Conservation (phyloP, 2,888 invertebrate species). For the Drosophila sordidula region DNA sequence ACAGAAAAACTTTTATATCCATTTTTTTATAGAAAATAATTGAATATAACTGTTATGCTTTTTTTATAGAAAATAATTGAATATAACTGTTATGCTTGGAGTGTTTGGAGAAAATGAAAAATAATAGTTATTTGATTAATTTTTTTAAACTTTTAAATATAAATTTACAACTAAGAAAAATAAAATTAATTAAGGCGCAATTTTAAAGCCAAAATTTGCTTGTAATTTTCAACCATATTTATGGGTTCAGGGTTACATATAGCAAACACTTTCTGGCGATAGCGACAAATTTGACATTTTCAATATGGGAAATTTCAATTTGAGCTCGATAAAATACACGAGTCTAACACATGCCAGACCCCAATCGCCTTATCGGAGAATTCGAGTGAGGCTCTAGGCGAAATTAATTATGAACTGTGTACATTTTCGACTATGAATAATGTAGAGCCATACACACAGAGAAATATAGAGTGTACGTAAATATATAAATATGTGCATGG, state of each 20-base stretch:
- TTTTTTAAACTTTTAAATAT: too few relatives aligned
- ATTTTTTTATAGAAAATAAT: too few relatives aligned
- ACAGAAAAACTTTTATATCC: too few relatives aligned
- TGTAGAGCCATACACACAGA: background rate
- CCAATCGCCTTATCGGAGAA: slow-evolving; percentile 27
- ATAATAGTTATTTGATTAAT: too few relatives aligned
- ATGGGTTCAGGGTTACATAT: background rate
- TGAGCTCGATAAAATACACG: slow-evolving; percentile 24
- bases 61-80: too few relatives aligned
- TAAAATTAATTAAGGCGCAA: too few relatives aligned
- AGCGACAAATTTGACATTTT: slow-evolving; percentile 14
- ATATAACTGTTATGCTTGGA: too few relatives aligned
- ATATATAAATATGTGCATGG: background rate
- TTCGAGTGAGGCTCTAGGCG: slow-evolving; percentile 12
- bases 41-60: too few relatives aligned
- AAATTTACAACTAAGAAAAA: too few relatives aligned
- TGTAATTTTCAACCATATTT: background rate
- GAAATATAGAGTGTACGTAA: background rate
- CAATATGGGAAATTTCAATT: slow-evolving; percentile 22
- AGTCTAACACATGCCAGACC: slow-evolving; percentile 16
- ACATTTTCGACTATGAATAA: slow-evolving; percentile 12
- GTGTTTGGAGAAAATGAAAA: too few relatives aligned
- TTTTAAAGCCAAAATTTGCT: too few relatives aligned
- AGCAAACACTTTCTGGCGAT: background rate
- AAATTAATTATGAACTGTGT: slow-evolving; percentile 24